Evolutionary conservation across 2,113 vertebrate genomes (phyloP).

Genomic region (Ceyx cyanopectus): DNA sequence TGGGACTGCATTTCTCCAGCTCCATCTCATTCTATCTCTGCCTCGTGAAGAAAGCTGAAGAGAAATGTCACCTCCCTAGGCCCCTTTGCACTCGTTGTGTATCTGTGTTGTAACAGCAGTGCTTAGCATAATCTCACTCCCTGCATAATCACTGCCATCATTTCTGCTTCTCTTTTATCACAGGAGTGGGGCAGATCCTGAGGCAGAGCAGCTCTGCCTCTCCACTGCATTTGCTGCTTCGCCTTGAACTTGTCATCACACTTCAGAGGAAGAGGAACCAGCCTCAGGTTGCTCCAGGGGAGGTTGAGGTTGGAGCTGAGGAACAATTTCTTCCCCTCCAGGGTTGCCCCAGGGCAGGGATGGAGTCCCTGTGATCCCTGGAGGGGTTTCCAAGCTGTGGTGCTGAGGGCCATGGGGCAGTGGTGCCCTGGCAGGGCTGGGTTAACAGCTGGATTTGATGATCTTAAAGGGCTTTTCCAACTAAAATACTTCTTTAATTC

Average conservation of each 20-base stretch:
- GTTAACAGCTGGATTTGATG: background rate
- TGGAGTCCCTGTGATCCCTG: background rate
- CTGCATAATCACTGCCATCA: slow-evolving; percentile 48
- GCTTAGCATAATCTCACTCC: slow-evolving; percentile 34
- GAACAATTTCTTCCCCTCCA: background rate
- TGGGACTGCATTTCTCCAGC: background rate
- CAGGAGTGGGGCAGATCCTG: background rate
- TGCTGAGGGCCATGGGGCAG: background rate
- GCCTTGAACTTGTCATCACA: background rate
- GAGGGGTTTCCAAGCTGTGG: background rate
- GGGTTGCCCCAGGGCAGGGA: background rate
- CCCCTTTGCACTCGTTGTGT: slow-evolving; percentile 42
- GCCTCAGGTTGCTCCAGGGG: background rate
- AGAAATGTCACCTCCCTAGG: slow-evolving; percentile 32
- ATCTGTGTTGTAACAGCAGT: slow-evolving; percentile 30
- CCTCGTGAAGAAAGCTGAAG: slow-evolving; percentile 1
- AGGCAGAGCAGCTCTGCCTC: background rate
- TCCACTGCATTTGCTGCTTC: background rate
- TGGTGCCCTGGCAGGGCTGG: background rate
- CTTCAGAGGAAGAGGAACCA: background rate
- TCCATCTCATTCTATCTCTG: background rate
- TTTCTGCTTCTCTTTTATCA: slow-evolving; percentile 58
- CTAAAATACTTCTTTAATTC: background rate
- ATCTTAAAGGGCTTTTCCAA: background rate
- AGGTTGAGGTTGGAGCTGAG: background rate